Evolutionary conservation across 2,888 invertebrate species (phyloP).

Genomic region (Agriopis leucophaearia): DNA sequence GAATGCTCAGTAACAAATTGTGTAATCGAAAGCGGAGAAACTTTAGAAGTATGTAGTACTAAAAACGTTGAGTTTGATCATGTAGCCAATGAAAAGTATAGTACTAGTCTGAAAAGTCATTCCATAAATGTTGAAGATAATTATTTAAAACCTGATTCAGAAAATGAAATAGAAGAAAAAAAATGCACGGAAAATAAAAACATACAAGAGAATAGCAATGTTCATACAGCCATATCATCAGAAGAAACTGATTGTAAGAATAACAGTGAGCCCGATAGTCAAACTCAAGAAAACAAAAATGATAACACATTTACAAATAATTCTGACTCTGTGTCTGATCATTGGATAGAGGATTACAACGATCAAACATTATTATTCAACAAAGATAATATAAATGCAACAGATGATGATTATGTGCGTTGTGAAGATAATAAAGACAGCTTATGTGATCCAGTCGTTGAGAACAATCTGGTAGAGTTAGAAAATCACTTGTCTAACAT

Average conservation of each 20-base stretch:
- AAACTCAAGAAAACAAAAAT: not conserved
- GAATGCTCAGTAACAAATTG: not conserved
- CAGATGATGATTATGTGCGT: not conserved
- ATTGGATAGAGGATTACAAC: slow-evolving; percentile 3
- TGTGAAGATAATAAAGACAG: slow-evolving; percentile 1
- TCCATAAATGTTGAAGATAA: not conserved
- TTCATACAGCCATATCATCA: not conserved
- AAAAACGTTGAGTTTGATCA: not conserved
- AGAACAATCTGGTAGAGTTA: slow-evolving; percentile 3
- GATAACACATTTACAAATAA: not conserved
- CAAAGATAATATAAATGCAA: not conserved
- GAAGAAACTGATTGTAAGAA: not conserved
- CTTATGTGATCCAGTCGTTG: slow-evolving; percentile 6
- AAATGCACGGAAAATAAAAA: not conserved
- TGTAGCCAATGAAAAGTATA: not conserved
- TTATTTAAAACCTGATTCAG: not conserved
- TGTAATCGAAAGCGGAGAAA: not conserved
- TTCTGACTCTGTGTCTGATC: not conserved
- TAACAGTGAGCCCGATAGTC: not conserved
- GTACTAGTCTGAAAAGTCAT: not conserved
- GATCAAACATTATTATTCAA: not conserved
- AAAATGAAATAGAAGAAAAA: not conserved
- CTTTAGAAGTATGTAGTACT: not conserved
- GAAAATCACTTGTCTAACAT: slow-evolving; percentile 2
- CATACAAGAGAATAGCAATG: not conserved